Evolutionary conservation across 1,140 invertebrate genomes (phyloP).

Genomic region (Harpegnathos saltator): DNA sequence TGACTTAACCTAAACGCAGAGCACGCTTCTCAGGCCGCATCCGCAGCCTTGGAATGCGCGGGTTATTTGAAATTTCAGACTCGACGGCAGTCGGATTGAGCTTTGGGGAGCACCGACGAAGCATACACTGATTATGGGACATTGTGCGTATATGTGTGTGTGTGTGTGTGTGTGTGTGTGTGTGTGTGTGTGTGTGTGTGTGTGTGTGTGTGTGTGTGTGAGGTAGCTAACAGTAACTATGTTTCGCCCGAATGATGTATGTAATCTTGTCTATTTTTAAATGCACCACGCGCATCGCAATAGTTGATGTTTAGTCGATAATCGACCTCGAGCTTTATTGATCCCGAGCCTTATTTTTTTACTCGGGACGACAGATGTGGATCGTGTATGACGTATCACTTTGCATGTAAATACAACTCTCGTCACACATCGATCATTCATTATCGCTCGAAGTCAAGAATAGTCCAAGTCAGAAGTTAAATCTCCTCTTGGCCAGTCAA

Average conservation of each 20-base stretch:
- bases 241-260: background rate
- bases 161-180: too few species aligned
- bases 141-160: too few species aligned
- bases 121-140: too few species aligned
- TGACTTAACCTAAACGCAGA: background rate
- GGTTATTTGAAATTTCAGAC: too few species aligned
- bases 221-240: too few species aligned
- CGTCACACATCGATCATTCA: slow-evolving; percentile 11
- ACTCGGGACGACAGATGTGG: background rate
- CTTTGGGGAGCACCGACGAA: too few species aligned
- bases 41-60: too few species aligned
- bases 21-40: too few species aligned
- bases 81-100: too few species aligned
- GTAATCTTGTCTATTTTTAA: slow-evolving; percentile 32
- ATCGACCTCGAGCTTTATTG: background rate
- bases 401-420: background rate
- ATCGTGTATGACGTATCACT: background rate
- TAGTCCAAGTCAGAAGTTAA: background rate
- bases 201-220: too few species aligned
- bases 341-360: slow-evolving; percentile 44
- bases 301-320: background rate
- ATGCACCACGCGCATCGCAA: background rate
- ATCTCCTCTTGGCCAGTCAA: too few species aligned
- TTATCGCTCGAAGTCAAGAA: background rate
- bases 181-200: too few species aligned